Evolutionary conservation across 1,140 invertebrate genomes (phyloP), one percentile per base, ranked within the genome.

Genomic region (Eurosta solidaginis): DNA sequence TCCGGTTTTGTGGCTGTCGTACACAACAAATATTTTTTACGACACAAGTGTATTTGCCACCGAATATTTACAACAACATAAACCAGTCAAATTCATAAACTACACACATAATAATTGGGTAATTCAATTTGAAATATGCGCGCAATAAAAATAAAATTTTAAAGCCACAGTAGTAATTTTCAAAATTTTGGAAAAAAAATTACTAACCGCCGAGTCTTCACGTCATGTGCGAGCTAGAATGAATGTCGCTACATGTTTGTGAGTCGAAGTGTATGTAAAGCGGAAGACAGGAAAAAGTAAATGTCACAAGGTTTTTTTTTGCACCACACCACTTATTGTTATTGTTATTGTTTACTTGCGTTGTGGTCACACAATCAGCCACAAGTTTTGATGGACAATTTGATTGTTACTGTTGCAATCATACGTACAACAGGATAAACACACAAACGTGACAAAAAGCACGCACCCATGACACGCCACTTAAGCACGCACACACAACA

Each of bases 101-200:
- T 59, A 33, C 22, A 9, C 54, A 27, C 54, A 59, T 6, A 14
- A 59, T 59, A 59, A 59, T 59, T 59, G 33, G 54, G 54, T 29
- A 59, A 59, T 59, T 59, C 29, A 59, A 33, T 59, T 33, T 59
- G 29, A 59, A 59, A 59, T 59, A 59, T 59, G 54, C 17, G 3
- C 29, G 29, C 33, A 59, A 59, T 59, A 59, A 59, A 59, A 59
- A n/a, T n/a, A n/a, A 59, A n/a, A 17, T 59, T 59, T 59, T 59
- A 59, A 59, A 33, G 54, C 29, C 54, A 29, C 54, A 54, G 10
- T 54, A 54, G 27, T 54, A 50, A 50, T 3, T 27, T 3, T 10
- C 50, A 59, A 0, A 12, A 59, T 33, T n/a, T n/a, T n/a, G n/a
- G n/a, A n/a, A n/a, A n/a, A n/a, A n/a, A n/a, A n/a, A n/a, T n/a